These are phyloP conservation scores for Ictalurus furcatus DNA, from an alignment of 2,113 vertebrate genomes.

Conservation along the genomic window DNA sequence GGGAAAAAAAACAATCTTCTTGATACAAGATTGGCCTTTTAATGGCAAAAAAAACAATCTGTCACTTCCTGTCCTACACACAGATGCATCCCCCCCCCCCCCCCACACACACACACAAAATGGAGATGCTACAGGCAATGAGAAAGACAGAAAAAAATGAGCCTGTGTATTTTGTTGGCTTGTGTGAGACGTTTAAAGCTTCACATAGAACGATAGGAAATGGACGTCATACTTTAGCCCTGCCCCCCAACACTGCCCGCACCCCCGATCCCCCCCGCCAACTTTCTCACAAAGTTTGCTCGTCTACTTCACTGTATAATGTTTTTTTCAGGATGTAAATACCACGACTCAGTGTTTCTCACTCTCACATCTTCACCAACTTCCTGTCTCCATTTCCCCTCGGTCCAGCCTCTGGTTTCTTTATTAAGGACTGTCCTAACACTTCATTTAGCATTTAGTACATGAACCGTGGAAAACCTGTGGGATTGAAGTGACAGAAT, in stretches of 20 bases:
- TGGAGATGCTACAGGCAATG: background rate
- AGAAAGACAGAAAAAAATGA: background rate
- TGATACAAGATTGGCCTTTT: background rate
- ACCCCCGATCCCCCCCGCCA: too few relatives aligned
- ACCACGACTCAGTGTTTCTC: background rate
- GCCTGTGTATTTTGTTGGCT: background rate
- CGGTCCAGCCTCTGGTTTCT: background rate
- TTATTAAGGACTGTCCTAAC: background rate
- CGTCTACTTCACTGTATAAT: background rate
- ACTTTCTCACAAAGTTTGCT: background rate
- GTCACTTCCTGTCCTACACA: slow-evolving; percentile 5
- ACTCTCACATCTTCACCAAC: background rate
- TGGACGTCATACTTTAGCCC: background rate
- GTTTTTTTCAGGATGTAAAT: background rate
- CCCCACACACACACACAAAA: background rate
- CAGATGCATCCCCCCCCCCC: background rate
- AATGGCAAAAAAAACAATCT: background rate
- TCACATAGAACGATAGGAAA: background rate
- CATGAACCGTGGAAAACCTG: background rate
- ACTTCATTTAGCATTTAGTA: background rate
- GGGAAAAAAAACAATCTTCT: background rate
- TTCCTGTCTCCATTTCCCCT: slow-evolving; percentile 4
- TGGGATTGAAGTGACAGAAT: background rate
- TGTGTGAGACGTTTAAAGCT: background rate
- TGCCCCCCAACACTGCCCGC: too few relatives aligned